Evolutionary conservation across 64 coral and sea anemone species (phyloP).

Genomic region (Dendronephthya gigantea): DNA sequence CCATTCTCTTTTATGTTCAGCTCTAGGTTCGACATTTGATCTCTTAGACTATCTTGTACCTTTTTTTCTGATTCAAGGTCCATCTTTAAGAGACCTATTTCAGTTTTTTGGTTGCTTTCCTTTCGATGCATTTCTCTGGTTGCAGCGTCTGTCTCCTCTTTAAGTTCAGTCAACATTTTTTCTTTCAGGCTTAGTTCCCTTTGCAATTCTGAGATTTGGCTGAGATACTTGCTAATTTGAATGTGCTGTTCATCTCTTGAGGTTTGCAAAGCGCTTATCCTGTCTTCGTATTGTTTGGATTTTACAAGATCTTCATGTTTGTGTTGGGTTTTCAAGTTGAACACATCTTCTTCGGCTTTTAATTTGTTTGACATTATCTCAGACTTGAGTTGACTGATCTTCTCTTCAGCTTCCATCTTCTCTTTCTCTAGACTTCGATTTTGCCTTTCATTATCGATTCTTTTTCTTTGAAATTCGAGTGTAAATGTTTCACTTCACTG

Average conservation of each 20-base stretch:
- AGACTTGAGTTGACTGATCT: constrained; percentile 63
- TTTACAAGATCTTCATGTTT: constrained; percentile 71
- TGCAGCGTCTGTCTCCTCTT: constrained; percentile 47
- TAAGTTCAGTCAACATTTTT: constrained; percentile 52
- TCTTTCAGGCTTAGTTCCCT: constrained; percentile 41
- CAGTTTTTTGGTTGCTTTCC: constrained; percentile 55
- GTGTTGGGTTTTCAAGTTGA: constrained; percentile 68
- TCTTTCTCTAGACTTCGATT: constrained; percentile 58
- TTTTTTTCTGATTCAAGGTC: constrained; percentile 81
- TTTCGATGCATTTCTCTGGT: constrained; percentile 61
- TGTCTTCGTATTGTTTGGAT: constrained; percentile 79
- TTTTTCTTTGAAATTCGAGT: constrained; percentile 50
- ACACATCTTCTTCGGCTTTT: constrained; percentile 71
- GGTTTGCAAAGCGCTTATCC: constrained; percentile 52
- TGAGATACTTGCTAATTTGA: constrained; percentile 55
- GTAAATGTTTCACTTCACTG: constrained; percentile 50
- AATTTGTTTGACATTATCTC: constrained; percentile 52
- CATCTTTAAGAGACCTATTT: constrained; percentile 44
- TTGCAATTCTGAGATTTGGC: constrained; percentile 75
- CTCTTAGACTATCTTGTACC: constrained; percentile 43
- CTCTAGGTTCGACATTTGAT: constrained; percentile 59
- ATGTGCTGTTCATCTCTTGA: constrained; percentile 72
- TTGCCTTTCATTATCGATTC: constrained; percentile 47
- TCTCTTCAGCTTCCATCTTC: constrained; percentile 46
- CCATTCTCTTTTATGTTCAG: constrained; percentile 37